phyloP scores from a whole-genome alignment of 2,113 vertebrate genomes.

The Syngnathus scovelli region DNA sequence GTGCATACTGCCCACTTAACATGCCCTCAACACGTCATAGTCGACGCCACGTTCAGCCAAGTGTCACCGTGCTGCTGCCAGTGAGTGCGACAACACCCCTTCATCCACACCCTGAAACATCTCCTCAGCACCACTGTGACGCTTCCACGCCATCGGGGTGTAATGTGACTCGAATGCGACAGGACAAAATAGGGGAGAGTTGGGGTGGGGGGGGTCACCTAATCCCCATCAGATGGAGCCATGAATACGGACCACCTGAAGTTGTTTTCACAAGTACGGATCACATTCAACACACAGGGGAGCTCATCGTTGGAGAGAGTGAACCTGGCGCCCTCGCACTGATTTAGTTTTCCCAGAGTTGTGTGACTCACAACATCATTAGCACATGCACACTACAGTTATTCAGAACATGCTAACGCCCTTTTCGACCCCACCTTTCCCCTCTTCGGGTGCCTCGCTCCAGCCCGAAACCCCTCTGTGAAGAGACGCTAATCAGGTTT shows the following conservation, averaged over 20 bases:
- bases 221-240: constrained; percentile 10
- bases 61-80: constrained; percentile 12
- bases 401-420: constrained; percentile 27
- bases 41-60: constrained; percentile 20
- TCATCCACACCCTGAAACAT: constrained; percentile 47
- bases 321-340: constrained; percentile 8
- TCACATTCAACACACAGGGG: constrained; percentile 14
- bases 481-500: not conserved
- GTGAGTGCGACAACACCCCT: constrained; percentile 21
- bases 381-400: constrained; percentile 32
- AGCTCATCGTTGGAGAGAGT: constrained; percentile 1
- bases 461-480: constrained; percentile 6
- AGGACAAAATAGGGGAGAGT: constrained; percentile 3
- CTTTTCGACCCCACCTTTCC: constrained; percentile 36
- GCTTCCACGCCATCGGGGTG: constrained; percentile 28
- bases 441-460: constrained; percentile 10
- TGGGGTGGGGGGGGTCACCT: constrained; percentile 5
- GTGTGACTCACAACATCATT: constrained; percentile 51
- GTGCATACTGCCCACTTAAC: constrained; percentile 46
- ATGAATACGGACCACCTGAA: constrained; percentile 9
- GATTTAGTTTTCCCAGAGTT: constrained; percentile 40
- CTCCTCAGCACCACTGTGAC: constrained; percentile 25
- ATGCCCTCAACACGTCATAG: constrained; percentile 39
- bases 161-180: constrained; percentile 12
- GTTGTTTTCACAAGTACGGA: constrained; percentile 9